Evolutionary conservation across 1,140 invertebrate species (phyloP).

Genomic region (Hyles euphorbiae): DNA sequence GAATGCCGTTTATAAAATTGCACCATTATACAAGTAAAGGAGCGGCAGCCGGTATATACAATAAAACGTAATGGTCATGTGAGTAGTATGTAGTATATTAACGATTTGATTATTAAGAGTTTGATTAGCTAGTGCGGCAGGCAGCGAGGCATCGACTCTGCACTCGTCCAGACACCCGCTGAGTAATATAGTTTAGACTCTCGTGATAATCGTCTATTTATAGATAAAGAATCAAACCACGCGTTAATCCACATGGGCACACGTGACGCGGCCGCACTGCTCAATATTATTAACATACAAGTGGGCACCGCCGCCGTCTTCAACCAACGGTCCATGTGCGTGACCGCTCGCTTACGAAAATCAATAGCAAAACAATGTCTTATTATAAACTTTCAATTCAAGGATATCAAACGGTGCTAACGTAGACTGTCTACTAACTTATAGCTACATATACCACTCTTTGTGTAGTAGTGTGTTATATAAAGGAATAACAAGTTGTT

Average conservation of each 20-base stretch:
- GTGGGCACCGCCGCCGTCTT: conserved; percentile 21
- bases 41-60: conserved; percentile 1
- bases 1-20: conserved; percentile 1
- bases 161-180: conserved; percentile 35
- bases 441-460: too few species aligned
- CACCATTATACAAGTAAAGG: conserved; percentile 3
- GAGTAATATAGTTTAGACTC: conserved; percentile 30
- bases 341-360: conserved; percentile 31
- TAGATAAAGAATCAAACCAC: conserved; percentile 59
- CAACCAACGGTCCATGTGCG: conserved; percentile 18
- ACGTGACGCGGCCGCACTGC: conserved; percentile 44
- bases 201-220: conserved; percentile 60
- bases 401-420: conserved; percentile 13
- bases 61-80: not conserved
- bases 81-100: too few species aligned
- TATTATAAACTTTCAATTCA: conserved; percentile 28
- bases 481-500: too few species aligned
- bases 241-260: conserved; percentile 34
- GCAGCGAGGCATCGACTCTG: not conserved
- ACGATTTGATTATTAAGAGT: too few species aligned
- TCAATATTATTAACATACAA: conserved; percentile 30
- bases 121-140: not conserved
- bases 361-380: conserved; percentile 34
- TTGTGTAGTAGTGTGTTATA: too few species aligned
- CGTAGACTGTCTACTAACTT: not conserved